Percentiles rank a stretch among this genome's conserved stretches.
phyloP scores from a whole-genome alignment of 2,888 invertebrate genomes.

The Caenorhabditis zanzibari region DNA sequence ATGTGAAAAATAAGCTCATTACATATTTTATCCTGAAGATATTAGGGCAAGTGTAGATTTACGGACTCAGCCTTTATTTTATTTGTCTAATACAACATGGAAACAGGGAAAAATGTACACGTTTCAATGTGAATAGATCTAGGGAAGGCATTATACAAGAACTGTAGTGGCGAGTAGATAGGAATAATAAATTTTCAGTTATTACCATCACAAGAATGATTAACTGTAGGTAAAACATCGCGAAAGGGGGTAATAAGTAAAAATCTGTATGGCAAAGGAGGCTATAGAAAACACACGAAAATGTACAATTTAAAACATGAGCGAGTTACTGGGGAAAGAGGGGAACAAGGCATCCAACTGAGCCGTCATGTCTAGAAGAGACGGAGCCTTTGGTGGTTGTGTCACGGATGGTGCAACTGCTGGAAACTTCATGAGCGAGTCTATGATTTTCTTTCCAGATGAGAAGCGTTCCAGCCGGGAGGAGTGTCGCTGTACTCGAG shows the following conservation, averaged over 20 bases:
- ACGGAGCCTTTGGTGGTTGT: background rate
- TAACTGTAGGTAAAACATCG: slow-evolving; percentile 22
- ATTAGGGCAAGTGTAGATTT: too few species aligned
- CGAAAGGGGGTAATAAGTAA: background rate
- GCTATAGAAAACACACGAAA: background rate
- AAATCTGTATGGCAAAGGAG: background rate
- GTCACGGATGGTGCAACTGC: background rate
- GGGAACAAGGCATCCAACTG: slow-evolving; percentile 21
- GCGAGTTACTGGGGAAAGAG: slow-evolving; percentile 3
- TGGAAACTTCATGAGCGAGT: slow-evolving; percentile 50
- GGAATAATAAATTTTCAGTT: slow-evolving; percentile 13
- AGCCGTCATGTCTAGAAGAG: background rate
- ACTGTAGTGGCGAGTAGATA: slow-evolving; percentile 30
- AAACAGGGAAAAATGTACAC: slow-evolving; percentile 28
- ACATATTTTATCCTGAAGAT: slow-evolving; percentile 22
- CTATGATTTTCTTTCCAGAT: slow-evolving; percentile 80
- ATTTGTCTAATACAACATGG: slow-evolving; percentile 15
- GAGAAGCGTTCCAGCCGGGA: slow-evolving; percentile 70
- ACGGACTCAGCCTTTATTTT: too few species aligned
- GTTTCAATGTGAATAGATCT: slow-evolving; percentile 25
- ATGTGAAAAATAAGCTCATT: background rate
- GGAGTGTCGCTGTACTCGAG: slow-evolving; percentile 32
- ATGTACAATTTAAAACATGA: background rate
- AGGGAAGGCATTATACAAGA: slow-evolving; percentile 25
- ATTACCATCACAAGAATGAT: slow-evolving; percentile 37